Evolutionary conservation across 1,140 invertebrate genomes (phyloP).

Genomic region (Panagrolaimus sp.): DNA sequence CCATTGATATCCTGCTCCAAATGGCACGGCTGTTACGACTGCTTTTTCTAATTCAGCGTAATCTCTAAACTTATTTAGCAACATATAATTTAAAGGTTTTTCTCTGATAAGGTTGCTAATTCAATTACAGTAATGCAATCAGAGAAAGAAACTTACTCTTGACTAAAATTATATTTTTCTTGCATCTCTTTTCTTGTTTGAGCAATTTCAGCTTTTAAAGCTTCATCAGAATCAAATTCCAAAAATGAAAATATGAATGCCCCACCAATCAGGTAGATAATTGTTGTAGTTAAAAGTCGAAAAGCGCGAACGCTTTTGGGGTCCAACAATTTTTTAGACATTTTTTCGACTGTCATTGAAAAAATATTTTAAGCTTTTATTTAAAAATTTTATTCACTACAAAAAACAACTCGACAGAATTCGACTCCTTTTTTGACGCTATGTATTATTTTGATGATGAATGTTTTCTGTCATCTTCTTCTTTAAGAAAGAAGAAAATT

Average conservation of each 20-base stretch:
- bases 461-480: no score
- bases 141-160: constrained; percentile 38
- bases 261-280: constrained; percentile 94
- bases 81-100: no score
- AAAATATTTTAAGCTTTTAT: no score
- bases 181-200: constrained; percentile 70
- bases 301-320: constrained; percentile 68
- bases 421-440: no score
- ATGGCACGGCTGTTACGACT: constrained; percentile 84
- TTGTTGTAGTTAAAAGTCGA: constrained; percentile 92
- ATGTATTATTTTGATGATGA: no score
- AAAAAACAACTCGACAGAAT: no score
- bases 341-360: no score
- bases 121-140: background rate
- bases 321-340: background rate
- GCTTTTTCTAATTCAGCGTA: constrained; percentile 86
- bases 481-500: no score
- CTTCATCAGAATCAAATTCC: constrained; percentile 86
- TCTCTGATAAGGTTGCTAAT: no score
- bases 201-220: constrained; percentile 63
- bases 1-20: constrained; percentile 94
- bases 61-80: no score
- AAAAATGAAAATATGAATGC: constrained; percentile 95
- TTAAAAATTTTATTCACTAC: no score
- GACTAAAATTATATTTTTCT: constrained; percentile 81